phyloP scores from a whole-genome alignment of 2,113 vertebrate species.

The Varanus komodoensis region DNA sequence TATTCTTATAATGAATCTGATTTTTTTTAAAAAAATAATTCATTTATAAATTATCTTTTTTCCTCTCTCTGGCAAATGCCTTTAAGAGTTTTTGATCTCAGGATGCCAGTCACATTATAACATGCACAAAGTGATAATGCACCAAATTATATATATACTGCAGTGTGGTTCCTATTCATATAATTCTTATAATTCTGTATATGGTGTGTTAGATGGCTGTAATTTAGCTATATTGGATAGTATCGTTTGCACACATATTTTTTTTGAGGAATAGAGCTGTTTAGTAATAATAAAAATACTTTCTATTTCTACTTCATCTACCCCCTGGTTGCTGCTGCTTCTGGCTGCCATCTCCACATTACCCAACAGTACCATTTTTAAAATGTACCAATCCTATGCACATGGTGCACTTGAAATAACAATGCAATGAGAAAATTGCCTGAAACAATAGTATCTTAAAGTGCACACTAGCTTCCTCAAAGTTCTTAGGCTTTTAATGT shows the following conservation, averaged over 20 bases:
- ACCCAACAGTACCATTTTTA: not conserved
- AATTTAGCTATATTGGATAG: constrained; percentile 67
- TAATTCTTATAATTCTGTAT: constrained; percentile 52
- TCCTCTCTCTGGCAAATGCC: constrained; percentile 16
- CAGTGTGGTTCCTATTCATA: constrained; percentile 46
- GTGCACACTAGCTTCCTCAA: not conserved
- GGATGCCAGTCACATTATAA: constrained; percentile 15
- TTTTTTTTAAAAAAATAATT: not conserved
- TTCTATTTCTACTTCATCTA: constrained; percentile 21
- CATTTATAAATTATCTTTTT: constrained; percentile 50
- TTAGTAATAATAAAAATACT: constrained; percentile 59
- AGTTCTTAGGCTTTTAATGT: not conserved
- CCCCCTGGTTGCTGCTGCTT: not conserved
- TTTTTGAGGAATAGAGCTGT: constrained; percentile 59
- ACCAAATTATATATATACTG: constrained; percentile 17
- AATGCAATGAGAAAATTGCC: not conserved
- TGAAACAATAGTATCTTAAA: not conserved
- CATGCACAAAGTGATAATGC: constrained; percentile 51
- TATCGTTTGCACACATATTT: constrained; percentile 46
- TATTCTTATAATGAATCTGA: constrained; percentile 44
- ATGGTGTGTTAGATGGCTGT: constrained; percentile 46
- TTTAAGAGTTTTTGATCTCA: constrained; percentile 50
- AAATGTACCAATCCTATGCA: not conserved
- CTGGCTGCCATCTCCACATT: not conserved
- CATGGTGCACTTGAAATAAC: not conserved